Evolutionary conservation across 1,140 invertebrate species (phyloP).

Genomic region (Vanessa tameamea): DNA sequence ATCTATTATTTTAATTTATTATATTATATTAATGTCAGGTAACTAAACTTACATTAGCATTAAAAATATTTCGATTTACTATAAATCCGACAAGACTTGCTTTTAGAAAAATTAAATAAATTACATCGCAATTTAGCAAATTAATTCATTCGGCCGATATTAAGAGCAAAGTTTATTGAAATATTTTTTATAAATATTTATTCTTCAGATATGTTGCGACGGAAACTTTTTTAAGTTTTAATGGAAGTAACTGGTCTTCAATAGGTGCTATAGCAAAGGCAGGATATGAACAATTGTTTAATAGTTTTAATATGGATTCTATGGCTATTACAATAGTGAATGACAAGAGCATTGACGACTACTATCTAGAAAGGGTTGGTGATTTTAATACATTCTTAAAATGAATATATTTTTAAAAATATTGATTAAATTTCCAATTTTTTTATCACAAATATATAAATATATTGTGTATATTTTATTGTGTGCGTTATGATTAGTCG

Average conservation of each 20-base stretch:
- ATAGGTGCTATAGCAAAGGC: slow-evolving; percentile 49
- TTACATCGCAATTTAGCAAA: no score
- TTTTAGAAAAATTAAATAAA: no score
- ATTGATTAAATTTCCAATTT: no score
- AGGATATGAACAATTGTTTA: slow-evolving; percentile 55
- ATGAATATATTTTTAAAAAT: neutral
- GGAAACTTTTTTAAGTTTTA: slow-evolving; percentile 59
- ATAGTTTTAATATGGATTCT: slow-evolving; percentile 23
- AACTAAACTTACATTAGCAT: neutral
- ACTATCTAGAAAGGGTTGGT: slow-evolving; percentile 60
- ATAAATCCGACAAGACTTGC: neutral
- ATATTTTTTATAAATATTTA: neutral
- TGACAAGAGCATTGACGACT: slow-evolving; percentile 45
- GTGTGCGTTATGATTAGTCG: no score
- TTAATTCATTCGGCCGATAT: no score
- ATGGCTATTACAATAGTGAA: slow-evolving; percentile 54
- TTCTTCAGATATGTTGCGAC: slow-evolving; percentile 55
- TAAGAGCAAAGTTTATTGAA: neutral
- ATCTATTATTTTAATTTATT: no score
- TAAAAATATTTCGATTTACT: neutral
- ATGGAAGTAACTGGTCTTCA: slow-evolving; percentile 47
- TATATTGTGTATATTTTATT: no score
- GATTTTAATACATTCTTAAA: neutral
- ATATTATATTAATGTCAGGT: no score
- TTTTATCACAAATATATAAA: no score